Percentiles rank a stretch among this genome's conserved stretches.
These are phyloP conservation scores for Hydrozoanthus gracilis DNA, from an alignment of 92 coral and sea anemone genomes.

Conservation along the genomic window DNA sequence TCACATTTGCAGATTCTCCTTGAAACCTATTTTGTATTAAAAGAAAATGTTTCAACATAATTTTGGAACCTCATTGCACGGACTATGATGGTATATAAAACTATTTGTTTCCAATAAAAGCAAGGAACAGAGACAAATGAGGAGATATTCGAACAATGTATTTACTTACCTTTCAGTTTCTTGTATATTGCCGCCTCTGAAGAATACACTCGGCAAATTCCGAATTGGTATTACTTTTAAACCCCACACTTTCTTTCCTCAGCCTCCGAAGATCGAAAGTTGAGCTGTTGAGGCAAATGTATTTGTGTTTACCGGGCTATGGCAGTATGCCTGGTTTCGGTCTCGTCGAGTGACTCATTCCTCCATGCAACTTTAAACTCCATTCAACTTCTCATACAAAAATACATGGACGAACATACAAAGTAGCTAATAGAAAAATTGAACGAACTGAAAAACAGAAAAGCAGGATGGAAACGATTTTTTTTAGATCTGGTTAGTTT, in stretches of 20 bases:
- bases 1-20: background rate
- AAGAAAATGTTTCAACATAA: background rate
- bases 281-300: slow-evolving; percentile 12
- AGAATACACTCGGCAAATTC: slow-evolving; percentile 14
- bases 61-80: too few relatives aligned
- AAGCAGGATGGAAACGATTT: background rate
- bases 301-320: background rate
- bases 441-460: background rate
- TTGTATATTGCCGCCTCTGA: background rate
- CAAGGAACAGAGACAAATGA: slow-evolving; percentile 20
- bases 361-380: too few relatives aligned
- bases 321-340: slow-evolving; percentile 17
- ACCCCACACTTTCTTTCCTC: background rate
- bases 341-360: slow-evolving; percentile 19
- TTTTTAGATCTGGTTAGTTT: too few relatives aligned
- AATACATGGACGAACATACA: background rate
- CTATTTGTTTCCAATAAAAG: background rate
- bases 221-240: background rate
- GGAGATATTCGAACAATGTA: background rate
- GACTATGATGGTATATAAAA: too few relatives aligned
- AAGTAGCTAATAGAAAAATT: background rate
- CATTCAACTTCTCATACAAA: background rate
- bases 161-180: slow-evolving; percentile 10
- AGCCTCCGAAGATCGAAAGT: background rate
- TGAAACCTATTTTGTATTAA: too few relatives aligned